Conservation (phyloP, 2,888 invertebrate species). For the Rhamphomyia laevipes region DNA sequence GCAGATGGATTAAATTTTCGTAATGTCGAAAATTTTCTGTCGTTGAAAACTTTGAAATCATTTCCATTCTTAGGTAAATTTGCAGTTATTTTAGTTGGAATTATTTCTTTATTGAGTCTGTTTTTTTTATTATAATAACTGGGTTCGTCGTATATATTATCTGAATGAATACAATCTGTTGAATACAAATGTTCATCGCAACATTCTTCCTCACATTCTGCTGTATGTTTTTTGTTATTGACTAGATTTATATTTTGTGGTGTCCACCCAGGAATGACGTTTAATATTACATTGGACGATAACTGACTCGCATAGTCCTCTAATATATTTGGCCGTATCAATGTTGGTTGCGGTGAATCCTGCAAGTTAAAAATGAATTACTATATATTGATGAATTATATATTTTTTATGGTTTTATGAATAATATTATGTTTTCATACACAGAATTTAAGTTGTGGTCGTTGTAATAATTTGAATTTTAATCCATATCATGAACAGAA, state of each 20-base stretch:
- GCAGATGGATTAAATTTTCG: slow-evolving; percentile 29
- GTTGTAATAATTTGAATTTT: too few species aligned
- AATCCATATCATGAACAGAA: too few species aligned
- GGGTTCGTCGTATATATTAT: slow-evolving; percentile 38
- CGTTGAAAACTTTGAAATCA: too few species aligned
- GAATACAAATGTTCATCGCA: slow-evolving; percentile 32
- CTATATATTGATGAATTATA: too few species aligned
- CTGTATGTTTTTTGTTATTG: not conserved
- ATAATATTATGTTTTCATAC: too few species aligned
- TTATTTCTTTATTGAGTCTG: slow-evolving; percentile 27
- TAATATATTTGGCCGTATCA: slow-evolving; percentile 30
- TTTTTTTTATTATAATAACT: slow-evolving; percentile 32
- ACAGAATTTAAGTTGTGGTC: too few species aligned
- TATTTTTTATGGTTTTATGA: too few species aligned
- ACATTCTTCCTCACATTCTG: slow-evolving; percentile 2
- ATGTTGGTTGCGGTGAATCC: slow-evolving; percentile 36
- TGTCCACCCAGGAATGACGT: not conserved
- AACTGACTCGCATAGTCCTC: slow-evolving; percentile 16
- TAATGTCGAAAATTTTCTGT: not conserved
- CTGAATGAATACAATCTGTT: slow-evolving; percentile 33
- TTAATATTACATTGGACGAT: not conserved
- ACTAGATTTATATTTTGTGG: not conserved
- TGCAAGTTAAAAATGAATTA: slow-evolving; percentile 8
- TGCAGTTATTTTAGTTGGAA: not conserved
- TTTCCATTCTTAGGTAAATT: not conserved